phyloP scores from a whole-genome alignment of 2,797 vertebrate genomes.

The Brachyalestes nurse region DNA sequence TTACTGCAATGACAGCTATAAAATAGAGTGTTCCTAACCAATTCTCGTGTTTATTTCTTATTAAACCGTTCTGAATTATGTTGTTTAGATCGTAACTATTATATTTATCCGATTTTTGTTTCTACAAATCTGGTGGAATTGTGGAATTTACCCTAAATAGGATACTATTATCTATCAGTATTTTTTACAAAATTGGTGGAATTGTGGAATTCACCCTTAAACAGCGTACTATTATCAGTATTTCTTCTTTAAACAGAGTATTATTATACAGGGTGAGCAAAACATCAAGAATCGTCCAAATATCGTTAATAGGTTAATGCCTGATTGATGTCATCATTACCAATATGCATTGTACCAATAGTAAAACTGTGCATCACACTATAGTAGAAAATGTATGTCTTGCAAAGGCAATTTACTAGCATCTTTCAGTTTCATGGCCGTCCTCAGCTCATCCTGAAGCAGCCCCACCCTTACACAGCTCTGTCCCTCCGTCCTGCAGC shows the following conservation, averaged over 20 bases:
- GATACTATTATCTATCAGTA: background rate
- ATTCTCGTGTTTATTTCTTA: too few relatives aligned
- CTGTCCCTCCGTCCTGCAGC: slow-evolving; percentile 70
- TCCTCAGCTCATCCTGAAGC: slow-evolving; percentile 5
- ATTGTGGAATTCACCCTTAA: too few relatives aligned
- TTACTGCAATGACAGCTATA: too few relatives aligned
- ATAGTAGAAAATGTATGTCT: background rate
- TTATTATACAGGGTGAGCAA: background rate
- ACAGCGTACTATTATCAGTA: too few relatives aligned
- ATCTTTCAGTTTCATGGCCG: background rate
- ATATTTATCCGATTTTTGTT: too few relatives aligned
- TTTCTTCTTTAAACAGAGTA: background rate
- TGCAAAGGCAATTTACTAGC: background rate
- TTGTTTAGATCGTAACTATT: too few relatives aligned
- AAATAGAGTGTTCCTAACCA: too few relatives aligned
- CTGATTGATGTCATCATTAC: background rate
- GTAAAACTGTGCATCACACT: too few relatives aligned
- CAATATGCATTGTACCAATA: too few relatives aligned
- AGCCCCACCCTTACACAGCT: slow-evolving; percentile 26
- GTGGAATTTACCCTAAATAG: too few relatives aligned
- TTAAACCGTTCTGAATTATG: too few relatives aligned
- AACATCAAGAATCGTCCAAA: background rate
- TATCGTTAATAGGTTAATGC: background rate
- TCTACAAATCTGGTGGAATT: too few relatives aligned
- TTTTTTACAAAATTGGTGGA: background rate